Evolutionary conservation across 2,113 vertebrate species (phyloP), one percentile per base, ranked within the genome.

Genomic region (Solenodon paradoxus): DNA sequence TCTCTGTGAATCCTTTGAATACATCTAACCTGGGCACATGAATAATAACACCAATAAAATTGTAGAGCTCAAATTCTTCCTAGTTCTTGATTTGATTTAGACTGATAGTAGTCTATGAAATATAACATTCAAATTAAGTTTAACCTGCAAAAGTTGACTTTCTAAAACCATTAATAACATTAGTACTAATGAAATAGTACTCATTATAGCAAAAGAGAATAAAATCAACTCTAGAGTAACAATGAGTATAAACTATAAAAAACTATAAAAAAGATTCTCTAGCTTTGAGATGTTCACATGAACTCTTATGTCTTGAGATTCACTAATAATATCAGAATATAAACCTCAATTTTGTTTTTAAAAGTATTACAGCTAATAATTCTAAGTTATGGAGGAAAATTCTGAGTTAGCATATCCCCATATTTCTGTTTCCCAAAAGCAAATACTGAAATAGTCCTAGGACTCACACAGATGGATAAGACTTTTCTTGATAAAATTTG

Each of bases 21-120:
- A 88, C 59, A 84, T 16, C 15, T 94, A 78, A 84, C 63, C 40
- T 74, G 16, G 55, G 55, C 11, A 80, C 68, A 49, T 16, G 26
- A 92, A 85, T n/a, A 26, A 63, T 35, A 88, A 75, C 72, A 64
- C 40, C 51, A 68, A 68, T 22, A 64, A 2, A 90, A 32, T 64
- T 84, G 45, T 0, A 82, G 49, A 45, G 28, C 30, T 88, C 45
- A 63, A 75, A 59, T 78, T 78, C 8, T 74, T 69, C 40, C 59
- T 77, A 89, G 38, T 57, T 19, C 19, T 84, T 92, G 35, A 91
- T 66, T 72, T 94, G 55, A 78, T 81, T 92, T 89, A 84, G 81
- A 90, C 59, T 57, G 40, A 86, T 68, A 55, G 82, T 38, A 81
- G 45, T 42, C 5, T 72, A 53, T 38, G 15, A 26, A 92, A 40